Percentiles rank a stretch among this genome's conserved stretches.
These are phyloP conservation scores for Hystrix cristata DNA, from an alignment of 2,113 vertebrate species.

Conservation along the genomic window DNA sequence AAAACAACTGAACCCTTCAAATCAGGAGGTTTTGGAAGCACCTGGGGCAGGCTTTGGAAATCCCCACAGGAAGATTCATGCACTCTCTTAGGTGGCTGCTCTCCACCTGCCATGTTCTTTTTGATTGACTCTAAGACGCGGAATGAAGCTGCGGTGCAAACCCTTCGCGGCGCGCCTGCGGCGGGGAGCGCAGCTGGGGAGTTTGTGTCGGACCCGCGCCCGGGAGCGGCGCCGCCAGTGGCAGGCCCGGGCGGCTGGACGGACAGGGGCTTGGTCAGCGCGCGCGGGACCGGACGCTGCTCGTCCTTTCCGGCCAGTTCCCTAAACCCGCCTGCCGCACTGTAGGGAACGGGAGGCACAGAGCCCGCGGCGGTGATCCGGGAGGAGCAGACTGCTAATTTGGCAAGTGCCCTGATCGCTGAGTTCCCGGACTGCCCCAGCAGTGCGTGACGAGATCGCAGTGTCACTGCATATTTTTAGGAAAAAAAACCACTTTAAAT, in stretches of 20 bases:
- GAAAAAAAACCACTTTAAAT: background rate
- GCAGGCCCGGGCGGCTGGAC: fast-evolving
- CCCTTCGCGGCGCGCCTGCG: background rate
- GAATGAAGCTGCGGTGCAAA: background rate
- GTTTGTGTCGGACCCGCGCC: background rate
- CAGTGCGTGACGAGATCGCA: background rate
- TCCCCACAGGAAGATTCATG: slow-evolving; percentile 65
- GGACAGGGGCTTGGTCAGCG: background rate
- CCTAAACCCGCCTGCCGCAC: background rate
- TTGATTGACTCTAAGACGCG: background rate
- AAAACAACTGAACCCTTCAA: background rate
- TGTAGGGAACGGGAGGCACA: background rate
- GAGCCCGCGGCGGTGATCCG: background rate
- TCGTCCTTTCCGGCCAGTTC: background rate
- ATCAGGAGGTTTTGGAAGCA: background rate
- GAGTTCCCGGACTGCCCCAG: background rate
- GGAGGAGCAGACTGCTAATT: background rate
- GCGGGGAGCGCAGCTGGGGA: background rate
- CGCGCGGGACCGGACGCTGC: no score
- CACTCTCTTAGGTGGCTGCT: background rate
- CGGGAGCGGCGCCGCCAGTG: background rate
- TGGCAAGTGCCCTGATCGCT: fast-evolving
- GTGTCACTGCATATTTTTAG: background rate
- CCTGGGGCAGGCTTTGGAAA: slow-evolving; percentile 66
- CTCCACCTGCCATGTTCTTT: slow-evolving; percentile 53